phyloP scores from a whole-genome alignment of 2,888 invertebrate genomes.

The Cyclophora albipunctata region DNA sequence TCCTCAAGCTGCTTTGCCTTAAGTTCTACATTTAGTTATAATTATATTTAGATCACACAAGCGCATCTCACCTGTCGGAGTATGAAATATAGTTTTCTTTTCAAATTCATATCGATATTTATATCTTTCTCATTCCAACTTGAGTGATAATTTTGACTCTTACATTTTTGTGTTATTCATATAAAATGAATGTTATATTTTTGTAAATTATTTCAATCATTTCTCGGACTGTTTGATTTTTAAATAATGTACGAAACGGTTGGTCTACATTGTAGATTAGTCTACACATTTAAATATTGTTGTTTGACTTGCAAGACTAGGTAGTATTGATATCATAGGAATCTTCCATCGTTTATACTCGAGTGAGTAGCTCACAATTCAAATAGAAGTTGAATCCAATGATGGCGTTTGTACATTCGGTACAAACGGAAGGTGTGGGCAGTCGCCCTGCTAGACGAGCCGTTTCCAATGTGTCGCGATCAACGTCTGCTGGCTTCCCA shows the following conservation, averaged over 20 bases:
- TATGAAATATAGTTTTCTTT: constrained; percentile 23
- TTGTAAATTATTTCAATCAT: constrained; percentile 59
- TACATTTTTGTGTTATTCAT: constrained; percentile 56
- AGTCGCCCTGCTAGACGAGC: constrained; percentile 32
- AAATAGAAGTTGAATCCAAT: neutral
- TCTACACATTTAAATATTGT: constrained; percentile 15
- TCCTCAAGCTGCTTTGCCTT: constrained; percentile 23
- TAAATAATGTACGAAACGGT: constrained; percentile 40
- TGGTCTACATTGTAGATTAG: constrained; percentile 34
- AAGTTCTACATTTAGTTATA: constrained; percentile 15
- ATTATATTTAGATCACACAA: constrained; percentile 12
- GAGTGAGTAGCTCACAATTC: too few relatives aligned
- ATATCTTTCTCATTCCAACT: constrained; percentile 65
- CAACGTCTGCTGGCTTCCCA: constrained; percentile 49
- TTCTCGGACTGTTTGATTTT: constrained; percentile 39
- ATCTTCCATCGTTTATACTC: constrained; percentile 1
- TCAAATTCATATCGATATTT: constrained; percentile 36
- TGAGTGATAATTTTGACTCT: constrained; percentile 49
- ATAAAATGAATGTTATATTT: constrained; percentile 58
- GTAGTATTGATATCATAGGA: constrained; percentile 8
- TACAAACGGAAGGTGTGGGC: neutral
- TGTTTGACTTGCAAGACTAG: too few relatives aligned
- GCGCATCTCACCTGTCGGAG: constrained; percentile 19
- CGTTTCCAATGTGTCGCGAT: constrained; percentile 50
- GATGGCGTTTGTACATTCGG: too few relatives aligned